A percentile compares a stretch with the other conserved stretches of the same genome.
Conservation (phyloP, 2,888 invertebrate species). For the Uloborus plumipes region DNA sequence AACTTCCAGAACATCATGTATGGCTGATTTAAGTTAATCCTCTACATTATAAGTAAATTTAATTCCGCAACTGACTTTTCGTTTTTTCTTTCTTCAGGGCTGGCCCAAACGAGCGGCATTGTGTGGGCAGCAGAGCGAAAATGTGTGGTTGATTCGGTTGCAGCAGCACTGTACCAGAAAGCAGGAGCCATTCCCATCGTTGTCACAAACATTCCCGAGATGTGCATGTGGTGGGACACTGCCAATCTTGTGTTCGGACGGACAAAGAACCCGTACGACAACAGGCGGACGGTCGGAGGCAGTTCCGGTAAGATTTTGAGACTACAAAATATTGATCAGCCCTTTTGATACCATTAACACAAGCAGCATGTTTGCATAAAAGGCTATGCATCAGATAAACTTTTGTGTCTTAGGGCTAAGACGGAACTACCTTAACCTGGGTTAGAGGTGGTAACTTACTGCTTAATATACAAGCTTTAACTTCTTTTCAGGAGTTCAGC, state of each 20-base stretch:
- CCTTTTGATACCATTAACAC: background rate
- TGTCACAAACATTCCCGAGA: constrained; percentile 73
- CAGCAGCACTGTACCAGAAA: constrained; percentile 76
- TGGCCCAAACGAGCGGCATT: constrained; percentile 23
- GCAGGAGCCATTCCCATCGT: constrained; percentile 85
- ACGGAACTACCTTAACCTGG: no score
- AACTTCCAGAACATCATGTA: no score
- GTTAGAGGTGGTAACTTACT: no score
- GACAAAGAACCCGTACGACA: constrained; percentile 86
- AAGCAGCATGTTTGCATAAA: no score
- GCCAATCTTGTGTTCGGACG: constrained; percentile 83
- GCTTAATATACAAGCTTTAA: no score
- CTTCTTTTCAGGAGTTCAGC: no score
- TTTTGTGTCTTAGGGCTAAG: no score
- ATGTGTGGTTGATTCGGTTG: constrained; percentile 79
- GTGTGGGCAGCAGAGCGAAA: constrained; percentile 73
- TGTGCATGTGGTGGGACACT: constrained; percentile 84
- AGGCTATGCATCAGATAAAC: no score
- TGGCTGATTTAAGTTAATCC: no score
- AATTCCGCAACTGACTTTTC: background rate
- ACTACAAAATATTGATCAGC: no score
- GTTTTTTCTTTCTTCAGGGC: constrained; percentile 15
- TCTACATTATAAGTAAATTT: background rate
- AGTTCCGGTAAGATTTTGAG: constrained; percentile 88
- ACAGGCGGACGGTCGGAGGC: constrained; percentile 82